Evolutionary conservation across 2,797 vertebrate genomes (phyloP).

Genomic region (Craterocephalus amniculus): DNA sequence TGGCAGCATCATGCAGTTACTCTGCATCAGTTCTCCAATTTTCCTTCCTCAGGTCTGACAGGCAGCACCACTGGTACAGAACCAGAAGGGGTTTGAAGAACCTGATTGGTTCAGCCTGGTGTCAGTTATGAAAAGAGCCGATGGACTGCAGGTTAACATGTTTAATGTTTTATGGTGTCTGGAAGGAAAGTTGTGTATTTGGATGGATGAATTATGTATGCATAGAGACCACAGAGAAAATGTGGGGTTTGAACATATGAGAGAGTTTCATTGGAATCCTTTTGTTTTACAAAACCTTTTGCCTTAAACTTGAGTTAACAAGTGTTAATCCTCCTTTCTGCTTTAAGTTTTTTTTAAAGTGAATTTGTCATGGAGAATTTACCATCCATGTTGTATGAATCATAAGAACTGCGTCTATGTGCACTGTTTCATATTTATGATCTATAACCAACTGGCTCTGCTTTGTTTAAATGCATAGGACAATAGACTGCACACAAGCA

Average conservation of each 20-base stretch:
- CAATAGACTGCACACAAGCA: slow-evolving; percentile 47
- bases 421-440: background rate
- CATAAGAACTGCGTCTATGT: background rate
- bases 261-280: background rate
- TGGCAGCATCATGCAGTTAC: no score
- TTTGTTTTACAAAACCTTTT: background rate
- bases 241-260: no score
- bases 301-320: background rate
- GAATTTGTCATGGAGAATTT: background rate
- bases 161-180: no score
- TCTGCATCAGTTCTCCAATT: no score
- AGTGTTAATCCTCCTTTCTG: background rate
- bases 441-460: slow-evolving; percentile 7
- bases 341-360: background rate
- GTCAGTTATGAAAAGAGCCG: no score
- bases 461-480: slow-evolving; percentile 49
- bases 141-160: no score
- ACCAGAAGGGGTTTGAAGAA: no score
- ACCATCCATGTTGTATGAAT: background rate
- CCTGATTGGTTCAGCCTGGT: no score
- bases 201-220: background rate
- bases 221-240: background rate
- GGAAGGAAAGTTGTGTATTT: no score
- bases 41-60: no score
- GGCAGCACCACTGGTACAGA: no score